Base-by-base conservation (phyloP, 2,797 vertebrate species). In the Pteropus rufus region DNA sequence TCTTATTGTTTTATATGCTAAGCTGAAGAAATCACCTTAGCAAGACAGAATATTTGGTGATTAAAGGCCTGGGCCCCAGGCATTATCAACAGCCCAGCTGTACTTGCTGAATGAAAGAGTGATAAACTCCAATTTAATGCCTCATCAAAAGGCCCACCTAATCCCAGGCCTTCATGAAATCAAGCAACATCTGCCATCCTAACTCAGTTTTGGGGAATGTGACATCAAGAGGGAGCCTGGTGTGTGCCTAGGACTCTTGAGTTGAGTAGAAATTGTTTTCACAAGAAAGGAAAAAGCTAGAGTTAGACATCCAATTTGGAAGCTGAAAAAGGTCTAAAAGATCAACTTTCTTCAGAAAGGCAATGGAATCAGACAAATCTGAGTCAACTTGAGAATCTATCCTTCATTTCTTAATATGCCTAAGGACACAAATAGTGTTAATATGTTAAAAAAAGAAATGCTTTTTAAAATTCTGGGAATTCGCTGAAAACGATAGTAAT, bases 1-100 rank as follows among this genome's bases (percentile, higher is more conserved):
- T 94, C 72, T 89, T 82, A 67, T 90, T 97, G 73, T 96, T 96
- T 97, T 80, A 88, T 91, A 95, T 72, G 62, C 64, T 94, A 96
- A 96, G 15, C 77, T 83, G 54, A 87, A 96, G 89, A 97, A 96
- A 84, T 81, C 84, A 96, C 67, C 58, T 96, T 87, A 96, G 70
- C 79, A 79, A 96, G 67, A 93, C 39, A 90, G 76, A 70, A 76
- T 39, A 72, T 62, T 29, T 1, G 5, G 26, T 18, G 70, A 93
- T 91, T 84, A 96, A 75, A 76, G 80, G 10, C 34, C 56, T 70
- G 39, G 49, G 60, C 36, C n/a, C 31, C 10, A 52, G 21, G 77
- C n/a, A 76, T 90, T 93, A 95, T 52, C 84, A 64, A 72, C 8
- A 84, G 41, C 65, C 77, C 29, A 26, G 56, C 16, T 19, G 76